Base-by-base conservation (phyloP, 2,888 invertebrate genomes). In the Netelia melanura region DNA sequence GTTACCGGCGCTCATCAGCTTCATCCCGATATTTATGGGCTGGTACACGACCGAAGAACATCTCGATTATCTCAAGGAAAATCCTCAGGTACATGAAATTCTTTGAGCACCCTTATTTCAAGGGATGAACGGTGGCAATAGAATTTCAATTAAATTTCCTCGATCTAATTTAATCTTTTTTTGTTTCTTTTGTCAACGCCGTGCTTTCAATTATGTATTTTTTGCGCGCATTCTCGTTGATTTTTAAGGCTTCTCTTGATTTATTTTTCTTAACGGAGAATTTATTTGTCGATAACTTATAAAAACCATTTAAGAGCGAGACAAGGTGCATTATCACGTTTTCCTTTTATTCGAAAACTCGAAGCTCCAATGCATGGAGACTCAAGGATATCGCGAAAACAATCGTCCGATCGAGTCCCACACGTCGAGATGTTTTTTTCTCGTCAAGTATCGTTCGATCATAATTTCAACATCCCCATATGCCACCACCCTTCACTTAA, bases 11-110 rank as follows among this genome's bases (percentile, higher is more conserved):
- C 93, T 96, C 71, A 95, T 96, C 75, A 96, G 96, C 76, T 96
- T 96, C 92, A 94, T 95, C 30, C 96, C 96, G 1, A 96, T 96
- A 77, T 95, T 96, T 90, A 88, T 95, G 94, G 94, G 95, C 30
- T 96, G 96, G 95, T 97, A 97, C 93, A 96, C 96, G 3, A 96
- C 96, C 0, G 93, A 94, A 10, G 95, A 96, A 78, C 95, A 96
- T 88, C 93, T 95, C 84, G 89, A 93, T 17, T 96, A 95, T 90
- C 94, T 96, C 83, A 92, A 94, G 54, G 92, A 94, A 1, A 95
- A 97, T 92, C 97, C 97, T 14, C 96, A 97, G 91, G 91, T 91
- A 89, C 48, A 48, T 48, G 14, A 48, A 10, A 48, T 48, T 48
- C 11, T 14, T 14, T 14, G 48, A 2, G 11, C 48, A 48, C 48